A percentile compares a stretch with the other conserved stretches of the same genome.
Evolutionary conservation across 2,797 vertebrate species (phyloP).

Genomic region (Austrolebias charrua): DNA sequence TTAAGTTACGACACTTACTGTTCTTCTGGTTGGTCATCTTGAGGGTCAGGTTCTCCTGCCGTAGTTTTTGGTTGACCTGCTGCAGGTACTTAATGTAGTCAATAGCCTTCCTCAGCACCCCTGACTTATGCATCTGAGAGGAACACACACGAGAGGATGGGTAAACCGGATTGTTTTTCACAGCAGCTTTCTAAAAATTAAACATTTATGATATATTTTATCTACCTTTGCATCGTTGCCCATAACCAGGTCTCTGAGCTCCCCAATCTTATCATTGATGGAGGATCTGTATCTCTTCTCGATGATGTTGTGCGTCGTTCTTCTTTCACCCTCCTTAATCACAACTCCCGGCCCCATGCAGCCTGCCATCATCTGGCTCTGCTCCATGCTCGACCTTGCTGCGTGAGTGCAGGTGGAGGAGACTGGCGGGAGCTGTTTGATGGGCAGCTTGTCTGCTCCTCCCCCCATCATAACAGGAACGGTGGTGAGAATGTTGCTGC

Average conservation of each 20-base stretch:
- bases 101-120: constrained; percentile 93
- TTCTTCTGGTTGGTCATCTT: constrained; percentile 95
- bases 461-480: constrained; percentile 93
- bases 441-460: constrained; percentile 91
- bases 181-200: no score
- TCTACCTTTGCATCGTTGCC: constrained; percentile 93
- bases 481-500: constrained; percentile 93
- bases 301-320: constrained; percentile 97
- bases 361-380: constrained; percentile 41
- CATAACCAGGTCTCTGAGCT: constrained; percentile 95
- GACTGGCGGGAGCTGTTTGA: constrained; percentile 89
- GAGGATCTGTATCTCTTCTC: constrained; percentile 97
- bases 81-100: constrained; percentile 98
- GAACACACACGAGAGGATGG: background rate
- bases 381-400: constrained; percentile 54
- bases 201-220: no score
- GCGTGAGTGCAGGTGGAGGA: constrained; percentile 37
- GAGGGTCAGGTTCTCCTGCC: constrained; percentile 94
- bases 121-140: constrained; percentile 95
- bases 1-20: constrained; percentile 78
- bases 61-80: constrained; percentile 94
- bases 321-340: constrained; percentile 92
- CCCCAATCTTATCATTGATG: constrained; percentile 97
- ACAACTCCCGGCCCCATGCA: constrained; percentile 69
- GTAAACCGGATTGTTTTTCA: background rate